phyloP scores from a whole-genome alignment of 2,888 invertebrate genomes.

The Tuta absoluta region DNA sequence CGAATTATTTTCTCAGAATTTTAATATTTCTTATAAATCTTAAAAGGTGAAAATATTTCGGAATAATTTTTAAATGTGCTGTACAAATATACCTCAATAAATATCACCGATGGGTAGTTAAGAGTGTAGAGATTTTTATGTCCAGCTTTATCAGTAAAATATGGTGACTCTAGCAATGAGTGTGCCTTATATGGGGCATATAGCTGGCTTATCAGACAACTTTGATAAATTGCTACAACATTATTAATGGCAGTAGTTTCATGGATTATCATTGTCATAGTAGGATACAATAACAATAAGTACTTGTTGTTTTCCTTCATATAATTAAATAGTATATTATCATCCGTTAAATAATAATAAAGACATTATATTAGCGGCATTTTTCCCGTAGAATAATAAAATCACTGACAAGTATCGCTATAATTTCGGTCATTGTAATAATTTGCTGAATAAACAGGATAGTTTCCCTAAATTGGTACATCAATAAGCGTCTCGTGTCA shows the following conservation, averaged over 20 bases:
- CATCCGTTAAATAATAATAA: no score
- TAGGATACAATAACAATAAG: neutral
- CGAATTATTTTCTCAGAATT: no score
- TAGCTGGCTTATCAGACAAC: conserved; percentile 15
- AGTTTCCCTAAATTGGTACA: conserved; percentile 1
- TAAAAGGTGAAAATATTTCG: no score
- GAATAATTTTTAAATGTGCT: no score
- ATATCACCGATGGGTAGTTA: no score
- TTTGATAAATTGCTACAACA: conserved; percentile 21
- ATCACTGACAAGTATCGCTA: neutral
- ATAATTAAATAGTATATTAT: neutral
- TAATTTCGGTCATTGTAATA: neutral
- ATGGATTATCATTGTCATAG: conserved; percentile 1
- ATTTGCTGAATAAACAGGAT: neutral
- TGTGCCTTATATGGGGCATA: conserved; percentile 10
- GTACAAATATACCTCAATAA: no score
- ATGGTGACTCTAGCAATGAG: neutral
- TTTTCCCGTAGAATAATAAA: no score
- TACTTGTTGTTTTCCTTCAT: neutral
- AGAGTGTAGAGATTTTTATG: neutral
- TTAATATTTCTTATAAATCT: no score
- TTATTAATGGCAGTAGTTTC: conserved; percentile 11
- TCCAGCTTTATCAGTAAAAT: neutral
- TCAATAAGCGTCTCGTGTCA: neutral
- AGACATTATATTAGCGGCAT: no score